Evolutionary conservation across 2,797 vertebrate species (phyloP).

Genomic region (Dromococcyx pavoninus): DNA sequence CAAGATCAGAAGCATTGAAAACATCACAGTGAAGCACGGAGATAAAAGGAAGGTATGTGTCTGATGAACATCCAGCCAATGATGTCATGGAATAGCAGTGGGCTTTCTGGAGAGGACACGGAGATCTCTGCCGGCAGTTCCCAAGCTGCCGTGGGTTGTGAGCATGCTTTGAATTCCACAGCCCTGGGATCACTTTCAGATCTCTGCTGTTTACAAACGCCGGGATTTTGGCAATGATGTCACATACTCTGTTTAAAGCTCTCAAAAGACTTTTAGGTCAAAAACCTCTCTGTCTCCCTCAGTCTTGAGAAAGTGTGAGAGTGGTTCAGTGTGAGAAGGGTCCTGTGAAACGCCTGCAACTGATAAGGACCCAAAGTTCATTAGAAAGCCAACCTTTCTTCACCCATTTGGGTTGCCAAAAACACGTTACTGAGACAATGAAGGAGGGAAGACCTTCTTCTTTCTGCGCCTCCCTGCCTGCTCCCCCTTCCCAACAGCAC

Average conservation of each 20-base stretch:
- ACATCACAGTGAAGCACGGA: conserved; percentile 59
- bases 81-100: neutral
- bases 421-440: rapidly evolving
- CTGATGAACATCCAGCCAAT: neutral
- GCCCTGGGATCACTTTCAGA: conserved; percentile 37
- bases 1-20: conserved; percentile 75
- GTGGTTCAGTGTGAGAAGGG: neutral
- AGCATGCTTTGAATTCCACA: conserved; percentile 59
- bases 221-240: conserved; percentile 42
- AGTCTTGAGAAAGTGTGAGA: conserved; percentile 17
- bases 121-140: neutral
- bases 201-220: neutral
- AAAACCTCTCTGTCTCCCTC: neutral
- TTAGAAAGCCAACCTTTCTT: neutral
- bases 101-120: neutral
- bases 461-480: neutral
- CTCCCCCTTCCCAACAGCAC: neutral
- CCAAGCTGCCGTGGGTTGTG: conserved; percentile 13
- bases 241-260: conserved; percentile 9
- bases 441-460: neutral
- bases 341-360: neutral
- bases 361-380: neutral
- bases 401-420: neutral
- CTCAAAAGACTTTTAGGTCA: conserved; percentile 37
- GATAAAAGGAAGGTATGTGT: conserved; percentile 83